phyloP scores from a whole-genome alignment of 30 jellyfish, hydroid and myxozoan genomes.

The Catostylus mosaicus region DNA sequence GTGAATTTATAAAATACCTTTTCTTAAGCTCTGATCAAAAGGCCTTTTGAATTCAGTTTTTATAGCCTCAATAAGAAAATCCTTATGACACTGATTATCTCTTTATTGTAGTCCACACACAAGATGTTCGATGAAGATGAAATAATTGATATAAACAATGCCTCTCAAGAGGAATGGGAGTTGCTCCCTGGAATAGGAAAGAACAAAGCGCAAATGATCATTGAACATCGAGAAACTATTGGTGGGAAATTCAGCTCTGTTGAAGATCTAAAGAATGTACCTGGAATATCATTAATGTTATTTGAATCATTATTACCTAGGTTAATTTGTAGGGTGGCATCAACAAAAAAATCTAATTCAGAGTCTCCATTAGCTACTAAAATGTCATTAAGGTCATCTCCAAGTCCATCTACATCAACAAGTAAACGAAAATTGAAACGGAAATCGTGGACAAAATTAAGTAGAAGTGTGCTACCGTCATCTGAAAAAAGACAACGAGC shows the following conservation, averaged over 20 bases:
- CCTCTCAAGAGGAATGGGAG: slow-evolving; percentile 87
- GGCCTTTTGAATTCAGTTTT: too few relatives aligned
- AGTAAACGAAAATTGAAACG: slow-evolving; percentile 32
- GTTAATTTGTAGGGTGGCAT: slow-evolving; percentile 26
- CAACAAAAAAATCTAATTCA: slow-evolving; percentile 8
- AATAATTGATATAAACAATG: slow-evolving; percentile 75
- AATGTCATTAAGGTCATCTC: slow-evolving; percentile 64
- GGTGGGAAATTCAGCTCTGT: slow-evolving; percentile 61
- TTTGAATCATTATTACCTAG: slow-evolving; percentile 56
- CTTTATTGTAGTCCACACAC: background rate
- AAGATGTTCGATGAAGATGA: slow-evolving; percentile 73
- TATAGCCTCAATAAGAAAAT: too few relatives aligned
- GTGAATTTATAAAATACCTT: too few relatives aligned
- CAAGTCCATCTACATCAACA: slow-evolving; percentile 47
- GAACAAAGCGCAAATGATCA: slow-evolving; percentile 83
- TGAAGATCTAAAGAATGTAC: slow-evolving; percentile 70
- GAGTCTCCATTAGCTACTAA: slow-evolving; percentile 9
- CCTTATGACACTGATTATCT: too few relatives aligned
- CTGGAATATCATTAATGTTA: slow-evolving; percentile 63
- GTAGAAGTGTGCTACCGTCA: slow-evolving; percentile 40
- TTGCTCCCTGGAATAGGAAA: slow-evolving; percentile 95
- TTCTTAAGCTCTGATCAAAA: too few relatives aligned
- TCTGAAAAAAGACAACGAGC: slow-evolving; percentile 43
- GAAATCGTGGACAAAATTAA: slow-evolving; percentile 23
- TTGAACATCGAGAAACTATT: slow-evolving; percentile 67